These are phyloP conservation scores for Arizona elegans DNA, from an alignment of 2,113 vertebrate genomes.

Conservation along the genomic window DNA sequence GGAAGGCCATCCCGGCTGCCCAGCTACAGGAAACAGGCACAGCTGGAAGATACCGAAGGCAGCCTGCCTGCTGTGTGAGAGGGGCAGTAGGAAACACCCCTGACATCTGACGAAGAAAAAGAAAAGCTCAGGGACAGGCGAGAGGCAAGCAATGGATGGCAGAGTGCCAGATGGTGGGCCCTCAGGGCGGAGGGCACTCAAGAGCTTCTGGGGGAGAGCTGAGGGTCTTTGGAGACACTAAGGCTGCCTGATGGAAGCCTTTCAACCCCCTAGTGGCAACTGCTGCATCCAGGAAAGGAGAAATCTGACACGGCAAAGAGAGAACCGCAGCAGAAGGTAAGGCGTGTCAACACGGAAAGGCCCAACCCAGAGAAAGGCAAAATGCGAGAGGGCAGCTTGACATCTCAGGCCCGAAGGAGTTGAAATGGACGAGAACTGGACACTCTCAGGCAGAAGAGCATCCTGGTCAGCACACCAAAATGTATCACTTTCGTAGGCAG, in stretches of 20 bases:
- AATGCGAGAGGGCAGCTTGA: not conserved
- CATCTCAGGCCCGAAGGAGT: too few species aligned
- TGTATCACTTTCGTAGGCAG: too few species aligned
- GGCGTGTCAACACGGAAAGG: too few species aligned
- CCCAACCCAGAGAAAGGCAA: not conserved
- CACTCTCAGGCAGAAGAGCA: too few species aligned
- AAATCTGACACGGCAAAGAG: not conserved
- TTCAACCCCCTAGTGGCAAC: too few species aligned
- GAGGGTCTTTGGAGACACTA: not conserved
- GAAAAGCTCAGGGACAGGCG: not conserved
- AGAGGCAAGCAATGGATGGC: not conserved
- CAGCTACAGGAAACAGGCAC: not conserved
- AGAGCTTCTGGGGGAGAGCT: too few species aligned
- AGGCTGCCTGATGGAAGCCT: not conserved
- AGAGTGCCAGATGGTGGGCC: too few species aligned
- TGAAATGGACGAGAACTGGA: too few species aligned
- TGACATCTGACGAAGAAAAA: too few species aligned
- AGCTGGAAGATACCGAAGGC: too few species aligned
- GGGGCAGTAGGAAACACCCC: not conserved
- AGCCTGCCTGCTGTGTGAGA: not conserved
- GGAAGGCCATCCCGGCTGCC: too few species aligned
- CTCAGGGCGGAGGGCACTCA: not conserved
- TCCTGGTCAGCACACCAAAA: too few species aligned
- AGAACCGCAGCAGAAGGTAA: not conserved
- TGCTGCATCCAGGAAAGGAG: not conserved